These are phyloP conservation scores for Sylvilagus floridanus DNA, from an alignment of 2,797 vertebrate species.

Conservation along the genomic window DNA sequence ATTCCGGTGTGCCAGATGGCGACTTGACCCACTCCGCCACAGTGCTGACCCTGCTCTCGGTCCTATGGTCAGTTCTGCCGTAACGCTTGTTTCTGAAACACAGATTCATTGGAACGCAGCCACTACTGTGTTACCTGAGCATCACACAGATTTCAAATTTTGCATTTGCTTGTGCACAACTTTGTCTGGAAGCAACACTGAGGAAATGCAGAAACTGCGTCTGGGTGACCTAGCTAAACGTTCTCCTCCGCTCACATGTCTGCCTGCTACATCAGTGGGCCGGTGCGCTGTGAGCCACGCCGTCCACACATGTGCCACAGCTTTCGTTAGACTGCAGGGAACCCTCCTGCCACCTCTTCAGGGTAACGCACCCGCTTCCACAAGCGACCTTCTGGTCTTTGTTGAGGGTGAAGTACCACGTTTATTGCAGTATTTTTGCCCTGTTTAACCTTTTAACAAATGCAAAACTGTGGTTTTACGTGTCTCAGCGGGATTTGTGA, in stretches of 20 bases:
- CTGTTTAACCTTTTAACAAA: neutral
- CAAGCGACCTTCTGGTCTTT: neutral
- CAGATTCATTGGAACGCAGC: neutral
- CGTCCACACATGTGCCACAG: neutral
- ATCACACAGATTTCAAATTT: neutral
- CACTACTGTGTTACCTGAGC: neutral
- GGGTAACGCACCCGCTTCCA: neutral
- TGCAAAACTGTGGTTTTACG: neutral
- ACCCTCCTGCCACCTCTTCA: neutral
- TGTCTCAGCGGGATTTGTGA: neutral
- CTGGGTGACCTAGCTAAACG: accelerated
- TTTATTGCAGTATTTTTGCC: neutral
- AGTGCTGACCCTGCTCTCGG: too few relatives aligned
- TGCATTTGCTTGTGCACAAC: neutral
- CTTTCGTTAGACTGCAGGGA: neutral
- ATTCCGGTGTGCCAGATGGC: too few relatives aligned
- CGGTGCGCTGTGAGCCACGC: accelerated
- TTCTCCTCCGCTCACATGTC: neutral
- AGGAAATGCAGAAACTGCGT: neutral
- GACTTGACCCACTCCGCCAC: too few relatives aligned
- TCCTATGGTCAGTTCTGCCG: neutral
- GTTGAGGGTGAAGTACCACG: neutral
- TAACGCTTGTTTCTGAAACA: constrained; percentile 36
- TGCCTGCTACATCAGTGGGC: accelerated
- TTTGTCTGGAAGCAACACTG: neutral